These are phyloP conservation scores for Anguilla pacifica DNA, from an alignment of 2,797 vertebrate species.

Conservation along the genomic window DNA sequence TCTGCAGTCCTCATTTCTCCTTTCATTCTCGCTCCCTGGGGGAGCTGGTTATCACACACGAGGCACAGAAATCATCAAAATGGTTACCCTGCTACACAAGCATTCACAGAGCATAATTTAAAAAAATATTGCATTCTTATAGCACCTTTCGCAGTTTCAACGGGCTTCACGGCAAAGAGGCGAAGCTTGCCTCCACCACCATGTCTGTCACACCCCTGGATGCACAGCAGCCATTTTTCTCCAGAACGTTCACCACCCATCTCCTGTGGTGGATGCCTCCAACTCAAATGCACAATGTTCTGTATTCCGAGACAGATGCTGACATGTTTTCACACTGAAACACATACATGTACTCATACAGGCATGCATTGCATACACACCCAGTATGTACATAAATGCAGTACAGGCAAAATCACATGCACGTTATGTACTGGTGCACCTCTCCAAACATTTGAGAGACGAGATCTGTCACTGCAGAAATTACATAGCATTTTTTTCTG, in stretches of 20 bases:
- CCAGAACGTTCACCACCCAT: background rate
- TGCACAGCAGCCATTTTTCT: background rate
- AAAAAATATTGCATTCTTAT: background rate
- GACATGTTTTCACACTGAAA: background rate
- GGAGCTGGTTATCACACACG: background rate
- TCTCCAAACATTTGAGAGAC: background rate
- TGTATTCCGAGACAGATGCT: background rate
- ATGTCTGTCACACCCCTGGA: background rate
- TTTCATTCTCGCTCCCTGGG: background rate
- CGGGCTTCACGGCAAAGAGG: background rate
- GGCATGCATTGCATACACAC: background rate
- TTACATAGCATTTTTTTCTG: background rate
- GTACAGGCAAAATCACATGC: background rate
- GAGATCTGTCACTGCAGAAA: background rate
- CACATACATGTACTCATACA: background rate
- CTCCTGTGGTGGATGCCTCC: background rate
- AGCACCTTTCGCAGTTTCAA: background rate
- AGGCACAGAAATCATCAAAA: background rate
- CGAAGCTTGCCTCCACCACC: background rate
- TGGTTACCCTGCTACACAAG: background rate
- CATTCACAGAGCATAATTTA: background rate
- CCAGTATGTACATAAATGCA: background rate
- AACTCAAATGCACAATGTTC: background rate
- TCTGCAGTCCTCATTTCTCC: background rate
- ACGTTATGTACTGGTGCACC: background rate